These are phyloP conservation scores for Lepus timidus DNA, from an alignment of 2,113 vertebrate species.

Conservation along the genomic window DNA sequence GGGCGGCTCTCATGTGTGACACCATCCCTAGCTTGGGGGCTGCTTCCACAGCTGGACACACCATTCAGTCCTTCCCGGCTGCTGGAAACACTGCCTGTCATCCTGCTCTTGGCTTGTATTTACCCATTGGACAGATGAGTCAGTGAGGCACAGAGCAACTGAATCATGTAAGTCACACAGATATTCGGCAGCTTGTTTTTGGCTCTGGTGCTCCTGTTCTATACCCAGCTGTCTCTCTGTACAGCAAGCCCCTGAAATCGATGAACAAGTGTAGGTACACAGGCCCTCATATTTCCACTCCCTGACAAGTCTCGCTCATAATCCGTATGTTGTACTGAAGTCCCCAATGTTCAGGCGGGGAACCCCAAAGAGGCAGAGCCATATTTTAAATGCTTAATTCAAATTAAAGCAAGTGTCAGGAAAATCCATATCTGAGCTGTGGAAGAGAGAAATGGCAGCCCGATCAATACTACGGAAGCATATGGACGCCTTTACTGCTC, in stretches of 20 bases:
- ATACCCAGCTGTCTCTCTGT: background rate
- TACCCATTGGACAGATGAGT: background rate
- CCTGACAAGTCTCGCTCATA: constrained; percentile 21
- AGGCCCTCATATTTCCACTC: background rate
- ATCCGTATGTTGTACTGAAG: background rate
- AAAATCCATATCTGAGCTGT: constrained; percentile 82
- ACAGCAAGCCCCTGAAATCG: background rate
- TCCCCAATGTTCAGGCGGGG: constrained; percentile 48
- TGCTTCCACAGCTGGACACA: background rate
- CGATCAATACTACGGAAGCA: constrained; percentile 79
- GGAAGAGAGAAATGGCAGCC: constrained; percentile 75
- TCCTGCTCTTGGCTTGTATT: background rate
- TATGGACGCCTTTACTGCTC: constrained; percentile 80
- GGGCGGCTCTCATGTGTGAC: background rate
- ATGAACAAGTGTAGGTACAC: background rate
- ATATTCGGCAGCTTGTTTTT: background rate
- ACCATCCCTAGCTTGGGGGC: background rate
- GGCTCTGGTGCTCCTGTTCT: background rate
- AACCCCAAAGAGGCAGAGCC: constrained; percentile 35
- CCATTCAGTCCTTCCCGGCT: background rate
- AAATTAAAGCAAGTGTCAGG: constrained; percentile 76
- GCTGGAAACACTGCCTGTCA: background rate
- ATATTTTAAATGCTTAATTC: constrained; percentile 83
- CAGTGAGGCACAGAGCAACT: background rate
- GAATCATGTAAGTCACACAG: background rate